Percentiles rank a stretch among this genome's conserved stretches.
These are phyloP conservation scores for Scaptomyza pallida DNA, from an alignment of 1,140 invertebrate species.

Conservation along the genomic window DNA sequence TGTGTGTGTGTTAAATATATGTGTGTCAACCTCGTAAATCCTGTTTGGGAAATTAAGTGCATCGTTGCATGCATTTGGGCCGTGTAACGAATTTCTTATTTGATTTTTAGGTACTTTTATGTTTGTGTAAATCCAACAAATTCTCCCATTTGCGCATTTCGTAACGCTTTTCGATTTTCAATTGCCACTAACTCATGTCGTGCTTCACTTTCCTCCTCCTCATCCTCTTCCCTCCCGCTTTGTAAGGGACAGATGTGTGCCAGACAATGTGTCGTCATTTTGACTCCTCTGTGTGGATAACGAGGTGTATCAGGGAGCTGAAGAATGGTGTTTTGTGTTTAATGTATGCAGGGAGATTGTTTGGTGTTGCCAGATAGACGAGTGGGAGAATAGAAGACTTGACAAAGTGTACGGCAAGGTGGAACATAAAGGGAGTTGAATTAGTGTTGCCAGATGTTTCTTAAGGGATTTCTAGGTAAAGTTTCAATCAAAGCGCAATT, in stretches of 20 bases:
- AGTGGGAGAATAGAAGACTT: too few relatives aligned
- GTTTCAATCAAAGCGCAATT: too few relatives aligned
- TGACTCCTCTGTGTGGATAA: conserved; percentile 33
- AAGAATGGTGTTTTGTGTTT: conserved; percentile 9
- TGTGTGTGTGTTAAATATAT: conserved; percentile 36
- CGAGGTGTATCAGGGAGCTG: conserved; percentile 43
- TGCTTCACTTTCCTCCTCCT: neutral
- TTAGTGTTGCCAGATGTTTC: neutral
- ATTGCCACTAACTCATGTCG: conserved; percentile 42
- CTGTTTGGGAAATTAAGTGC: conserved; percentile 73
- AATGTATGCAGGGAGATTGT: neutral
- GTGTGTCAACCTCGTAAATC: conserved; percentile 78
- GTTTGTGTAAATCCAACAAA: conserved; percentile 29
- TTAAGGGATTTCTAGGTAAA: too few relatives aligned
- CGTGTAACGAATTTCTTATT: conserved; percentile 79
- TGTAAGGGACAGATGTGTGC: conserved; percentile 47
- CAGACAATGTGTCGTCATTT: conserved; percentile 47
- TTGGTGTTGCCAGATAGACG: neutral
- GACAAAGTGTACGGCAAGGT: too few relatives aligned
- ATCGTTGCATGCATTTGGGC: conserved; percentile 40
- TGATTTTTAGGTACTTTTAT: conserved; percentile 73
- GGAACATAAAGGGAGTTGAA: neutral
- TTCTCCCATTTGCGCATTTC: conserved; percentile 47
- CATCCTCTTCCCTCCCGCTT: neutral
- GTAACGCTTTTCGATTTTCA: conserved; percentile 76